These are phyloP conservation scores for Alectura lathami DNA, from an alignment of 2,113 vertebrate species.

Conservation along the genomic window DNA sequence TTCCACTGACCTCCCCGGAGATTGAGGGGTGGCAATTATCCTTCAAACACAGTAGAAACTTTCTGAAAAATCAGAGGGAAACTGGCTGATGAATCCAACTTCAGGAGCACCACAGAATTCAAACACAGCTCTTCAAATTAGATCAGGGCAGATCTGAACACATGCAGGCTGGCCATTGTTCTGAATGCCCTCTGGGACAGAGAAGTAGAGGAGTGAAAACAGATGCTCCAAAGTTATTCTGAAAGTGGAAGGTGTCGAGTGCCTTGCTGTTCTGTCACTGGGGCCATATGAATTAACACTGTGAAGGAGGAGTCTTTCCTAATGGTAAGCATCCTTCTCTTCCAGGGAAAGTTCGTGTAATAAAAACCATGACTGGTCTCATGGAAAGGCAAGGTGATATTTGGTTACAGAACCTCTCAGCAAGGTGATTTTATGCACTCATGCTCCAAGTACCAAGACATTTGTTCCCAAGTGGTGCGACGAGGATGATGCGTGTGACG, in stretches of 20 bases:
- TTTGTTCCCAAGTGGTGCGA: not conserved
- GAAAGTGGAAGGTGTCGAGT: not conserved
- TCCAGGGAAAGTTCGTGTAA: not conserved
- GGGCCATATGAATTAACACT: not conserved
- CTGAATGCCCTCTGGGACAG: not conserved
- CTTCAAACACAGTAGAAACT: constrained; percentile 20
- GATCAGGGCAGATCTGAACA: not conserved
- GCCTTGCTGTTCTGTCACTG: not conserved
- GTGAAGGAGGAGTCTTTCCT: not conserved
- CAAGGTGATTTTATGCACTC: not conserved
- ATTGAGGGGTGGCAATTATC: not conserved
- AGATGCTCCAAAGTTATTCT: constrained; percentile 17
- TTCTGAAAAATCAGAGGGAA: not conserved
- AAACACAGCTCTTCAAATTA: not conserved
- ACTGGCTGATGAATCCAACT: not conserved
- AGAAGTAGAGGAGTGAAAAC: not conserved
- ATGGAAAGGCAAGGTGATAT: not conserved
- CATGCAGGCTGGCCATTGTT: not conserved
- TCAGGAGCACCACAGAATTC: not conserved
- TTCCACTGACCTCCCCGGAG: constrained; percentile 3
- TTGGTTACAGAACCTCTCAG: not conserved
- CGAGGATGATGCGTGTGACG: not conserved
- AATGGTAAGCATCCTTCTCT: not conserved
- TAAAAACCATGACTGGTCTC: not conserved
- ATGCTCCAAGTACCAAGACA: not conserved